A percentile compares a stretch with the other conserved stretches of the same genome.
These are phyloP conservation scores for Ammospiza maritima DNA, from an alignment of 2,797 vertebrate species.

Conservation along the genomic window DNA sequence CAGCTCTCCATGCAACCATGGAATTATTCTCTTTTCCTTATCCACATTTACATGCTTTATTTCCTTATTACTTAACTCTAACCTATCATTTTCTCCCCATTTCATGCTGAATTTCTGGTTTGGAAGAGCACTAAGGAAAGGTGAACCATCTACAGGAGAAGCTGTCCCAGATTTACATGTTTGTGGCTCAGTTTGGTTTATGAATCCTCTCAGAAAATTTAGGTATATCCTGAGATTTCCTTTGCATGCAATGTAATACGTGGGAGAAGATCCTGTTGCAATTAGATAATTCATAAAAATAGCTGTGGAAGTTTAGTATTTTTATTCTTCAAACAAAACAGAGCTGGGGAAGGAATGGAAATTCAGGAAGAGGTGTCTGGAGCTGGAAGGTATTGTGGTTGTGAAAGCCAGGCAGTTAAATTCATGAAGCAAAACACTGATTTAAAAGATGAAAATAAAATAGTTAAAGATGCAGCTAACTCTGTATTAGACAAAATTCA, in stretches of 20 bases:
- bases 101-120: not conserved
- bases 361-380: not conserved
- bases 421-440: not conserved
- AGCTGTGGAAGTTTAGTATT: not conserved
- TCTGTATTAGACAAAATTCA: not conserved
- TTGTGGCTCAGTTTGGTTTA: not conserved
- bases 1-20: not conserved
- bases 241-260: accelerated
- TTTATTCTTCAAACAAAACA: not conserved
- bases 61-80: not conserved
- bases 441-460: not conserved
- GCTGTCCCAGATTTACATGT: not conserved
- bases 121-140: not conserved
- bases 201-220: not conserved
- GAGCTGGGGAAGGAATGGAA: not conserved
- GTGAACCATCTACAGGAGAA: not conserved
- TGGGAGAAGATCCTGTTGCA: not conserved
- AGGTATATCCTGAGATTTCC: not conserved
- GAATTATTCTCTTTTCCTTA: not conserved
- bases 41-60: not conserved
- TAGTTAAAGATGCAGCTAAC: not conserved
- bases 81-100: not conserved
- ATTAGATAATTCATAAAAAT: not conserved
- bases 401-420: not conserved
- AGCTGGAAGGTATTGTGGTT: accelerated